Base-by-base conservation (phyloP, 2,888 invertebrate species). In the Prenolepis imparis region DNA sequence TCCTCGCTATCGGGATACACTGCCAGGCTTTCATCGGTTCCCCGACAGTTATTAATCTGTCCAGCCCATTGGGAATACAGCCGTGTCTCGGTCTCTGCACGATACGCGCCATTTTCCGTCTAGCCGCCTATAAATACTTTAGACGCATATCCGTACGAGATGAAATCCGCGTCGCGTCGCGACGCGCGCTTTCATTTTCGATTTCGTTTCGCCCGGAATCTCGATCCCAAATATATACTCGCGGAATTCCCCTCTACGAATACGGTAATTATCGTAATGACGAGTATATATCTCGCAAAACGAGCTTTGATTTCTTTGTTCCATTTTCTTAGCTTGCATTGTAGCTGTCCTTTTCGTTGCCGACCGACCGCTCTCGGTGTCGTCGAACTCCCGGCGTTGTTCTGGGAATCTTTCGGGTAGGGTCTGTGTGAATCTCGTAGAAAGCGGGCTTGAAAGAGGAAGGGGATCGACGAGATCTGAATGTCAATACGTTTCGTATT, bases 11-110 rank as follows among this genome's bases (percentile, higher is more conserved):
- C 83, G 61, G 44, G 66, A 44, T 48, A 63, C 15, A 72, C 24
- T 64, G 89, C 81, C 86, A 85, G 82, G 77, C 84, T 89, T 86
- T 90, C 89, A 87, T 90, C 52, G 83, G 55, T 67, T 77, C 74
- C 77, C 64, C 55, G 86, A 85, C 86, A 85, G 86, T 86, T 90
- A 90, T 90, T 89, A 90, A 90, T 90, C 75, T 82, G 52, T 21
- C 63, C 84, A 39, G 52, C 64, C 67, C 77, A 75, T 59, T 41
- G 61, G 80, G 85, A 87, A 86, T 84, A 84, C 67, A 74, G 21
- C n/a, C n/a, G 52, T n/a, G 52, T 59, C 78, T 57, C 36, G 61
- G 32, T 80, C 68, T 70, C 44, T 64, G 59, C 44, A 5, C 9
- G 48, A 48, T 75, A 48, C 55, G 61, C 57, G 80, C 82, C 88